Conservation (phyloP, 2,888 invertebrate species). For the Auanema sp. region DNA sequence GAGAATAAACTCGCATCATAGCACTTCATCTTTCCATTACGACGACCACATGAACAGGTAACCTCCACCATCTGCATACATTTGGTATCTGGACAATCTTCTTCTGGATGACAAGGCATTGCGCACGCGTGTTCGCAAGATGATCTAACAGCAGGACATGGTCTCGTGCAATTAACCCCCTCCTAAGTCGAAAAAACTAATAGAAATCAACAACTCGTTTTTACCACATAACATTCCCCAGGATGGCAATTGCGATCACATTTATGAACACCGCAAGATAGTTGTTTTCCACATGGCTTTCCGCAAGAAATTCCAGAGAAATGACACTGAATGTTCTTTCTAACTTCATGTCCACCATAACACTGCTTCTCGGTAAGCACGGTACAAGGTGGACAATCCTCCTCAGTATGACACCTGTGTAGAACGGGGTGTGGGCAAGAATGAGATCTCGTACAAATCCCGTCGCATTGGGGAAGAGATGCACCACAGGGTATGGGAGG, state of each 20-base stretch:
- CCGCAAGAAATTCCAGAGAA: conserved; percentile 75
- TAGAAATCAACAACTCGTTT: not conserved
- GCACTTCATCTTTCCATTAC: conserved; percentile 35
- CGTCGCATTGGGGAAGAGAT: conserved; percentile 78
- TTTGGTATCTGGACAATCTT: conserved; percentile 73
- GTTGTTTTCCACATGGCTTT: conserved; percentile 78
- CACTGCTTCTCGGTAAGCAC: conserved; percentile 83
- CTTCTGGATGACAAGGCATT: conserved; percentile 78
- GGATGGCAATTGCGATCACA: conserved; percentile 82
- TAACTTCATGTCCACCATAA: conserved; percentile 74
- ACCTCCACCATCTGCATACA: conserved; percentile 66
- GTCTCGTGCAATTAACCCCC: conserved; percentile 10
- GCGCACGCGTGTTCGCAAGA: conserved; percentile 85
- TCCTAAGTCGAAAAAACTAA: not conserved
- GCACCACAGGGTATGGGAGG: conserved; percentile 93
- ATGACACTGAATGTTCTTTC: conserved; percentile 86
- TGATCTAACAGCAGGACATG: conserved; percentile 73
- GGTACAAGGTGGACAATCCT: conserved; percentile 81
- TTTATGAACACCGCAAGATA: conserved; percentile 81
- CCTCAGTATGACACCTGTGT: conserved; percentile 71
- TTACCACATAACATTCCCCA: conserved; percentile 71
- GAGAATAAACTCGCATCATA: conserved; percentile 26
- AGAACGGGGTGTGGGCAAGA: conserved; percentile 65
- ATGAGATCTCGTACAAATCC: conserved; percentile 81
- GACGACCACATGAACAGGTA: conserved; percentile 50